Evolutionary conservation across 64 coral and sea anemone genomes (phyloP).

Genomic region (Actinia tenebrosa): DNA sequence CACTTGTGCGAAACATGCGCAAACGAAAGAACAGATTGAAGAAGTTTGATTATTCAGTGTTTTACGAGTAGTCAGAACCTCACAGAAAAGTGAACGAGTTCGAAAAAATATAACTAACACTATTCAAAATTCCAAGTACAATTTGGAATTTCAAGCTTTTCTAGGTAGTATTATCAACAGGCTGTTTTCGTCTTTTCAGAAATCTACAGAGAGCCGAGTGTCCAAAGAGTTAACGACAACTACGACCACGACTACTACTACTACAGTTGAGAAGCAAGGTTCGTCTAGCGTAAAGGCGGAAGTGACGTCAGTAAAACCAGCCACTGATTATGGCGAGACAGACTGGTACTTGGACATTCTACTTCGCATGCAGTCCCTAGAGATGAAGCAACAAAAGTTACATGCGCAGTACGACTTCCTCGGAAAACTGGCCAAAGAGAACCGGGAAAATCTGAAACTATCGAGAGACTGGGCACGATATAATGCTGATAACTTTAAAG

Average conservation of each 20-base stretch:
- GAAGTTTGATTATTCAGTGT: too few species aligned
- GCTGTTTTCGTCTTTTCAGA: background rate
- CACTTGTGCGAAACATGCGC: background rate
- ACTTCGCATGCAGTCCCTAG: constrained; percentile 7
- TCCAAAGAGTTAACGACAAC: background rate
- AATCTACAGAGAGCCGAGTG: background rate
- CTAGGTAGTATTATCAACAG: background rate
- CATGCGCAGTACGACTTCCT: background rate
- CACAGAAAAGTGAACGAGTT: too few species aligned
- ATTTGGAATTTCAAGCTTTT: background rate
- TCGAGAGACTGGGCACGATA: constrained; percentile 10
- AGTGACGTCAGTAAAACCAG: background rate
- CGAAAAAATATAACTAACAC: too few species aligned
- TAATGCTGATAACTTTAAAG: background rate
- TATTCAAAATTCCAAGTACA: background rate
- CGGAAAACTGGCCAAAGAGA: background rate
- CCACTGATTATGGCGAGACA: constrained; percentile 12
- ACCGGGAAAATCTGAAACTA: background rate
- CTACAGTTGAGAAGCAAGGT: background rate
- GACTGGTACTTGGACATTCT: background rate
- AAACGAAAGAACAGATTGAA: too few species aligned
- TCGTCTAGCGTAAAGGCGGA: background rate
- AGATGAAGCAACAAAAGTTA: constrained; percentile 10
- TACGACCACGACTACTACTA: background rate
- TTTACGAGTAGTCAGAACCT: too few species aligned